Conservation (phyloP, 2,888 invertebrate genomes). For the Rugalucina vietnamica region DNA sequence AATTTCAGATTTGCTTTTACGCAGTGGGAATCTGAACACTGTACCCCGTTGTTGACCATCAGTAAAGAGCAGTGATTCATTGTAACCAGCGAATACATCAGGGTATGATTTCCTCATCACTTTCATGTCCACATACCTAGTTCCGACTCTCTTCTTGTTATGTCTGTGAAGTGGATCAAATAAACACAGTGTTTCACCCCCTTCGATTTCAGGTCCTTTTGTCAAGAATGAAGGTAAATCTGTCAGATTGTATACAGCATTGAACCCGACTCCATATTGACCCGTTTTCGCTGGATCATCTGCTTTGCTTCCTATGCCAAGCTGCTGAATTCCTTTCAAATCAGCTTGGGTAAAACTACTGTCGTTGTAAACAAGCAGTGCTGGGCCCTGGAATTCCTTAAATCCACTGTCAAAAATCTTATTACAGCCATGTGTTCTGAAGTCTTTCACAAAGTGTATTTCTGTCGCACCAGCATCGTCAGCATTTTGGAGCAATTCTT, state of each 20-base stretch:
- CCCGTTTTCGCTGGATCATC: constrained; percentile 74
- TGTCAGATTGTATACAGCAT: constrained; percentile 76
- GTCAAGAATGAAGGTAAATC: constrained; percentile 74
- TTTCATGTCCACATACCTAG: constrained; percentile 38
- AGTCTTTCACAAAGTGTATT: constrained; percentile 78
- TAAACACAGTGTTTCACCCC: constrained; percentile 73
- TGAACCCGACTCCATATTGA: constrained; percentile 78
- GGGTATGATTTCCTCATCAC: constrained; percentile 44
- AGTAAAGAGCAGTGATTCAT: constrained; percentile 30
- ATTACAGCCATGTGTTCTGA: not conserved
- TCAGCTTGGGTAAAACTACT: constrained; percentile 67
- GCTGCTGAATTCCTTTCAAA: constrained; percentile 71
- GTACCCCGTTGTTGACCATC: constrained; percentile 39
- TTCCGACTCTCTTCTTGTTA: constrained; percentile 58
- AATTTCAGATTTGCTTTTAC: constrained; percentile 71
- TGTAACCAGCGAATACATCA: constrained; percentile 55
- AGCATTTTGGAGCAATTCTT: constrained; percentile 81
- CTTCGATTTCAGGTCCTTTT: constrained; percentile 53
- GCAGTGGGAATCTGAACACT: constrained; percentile 74
- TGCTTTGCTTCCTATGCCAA: constrained; percentile 73
- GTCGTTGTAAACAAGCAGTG: constrained; percentile 74
- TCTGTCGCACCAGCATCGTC: constrained; percentile 80
- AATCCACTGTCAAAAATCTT: constrained; percentile 22
- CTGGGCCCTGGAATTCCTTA: constrained; percentile 67
- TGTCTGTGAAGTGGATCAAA: constrained; percentile 79